These are phyloP conservation scores for Scartelaos histophorus DNA, from an alignment of 2,113 vertebrate genomes.

Conservation along the genomic window DNA sequence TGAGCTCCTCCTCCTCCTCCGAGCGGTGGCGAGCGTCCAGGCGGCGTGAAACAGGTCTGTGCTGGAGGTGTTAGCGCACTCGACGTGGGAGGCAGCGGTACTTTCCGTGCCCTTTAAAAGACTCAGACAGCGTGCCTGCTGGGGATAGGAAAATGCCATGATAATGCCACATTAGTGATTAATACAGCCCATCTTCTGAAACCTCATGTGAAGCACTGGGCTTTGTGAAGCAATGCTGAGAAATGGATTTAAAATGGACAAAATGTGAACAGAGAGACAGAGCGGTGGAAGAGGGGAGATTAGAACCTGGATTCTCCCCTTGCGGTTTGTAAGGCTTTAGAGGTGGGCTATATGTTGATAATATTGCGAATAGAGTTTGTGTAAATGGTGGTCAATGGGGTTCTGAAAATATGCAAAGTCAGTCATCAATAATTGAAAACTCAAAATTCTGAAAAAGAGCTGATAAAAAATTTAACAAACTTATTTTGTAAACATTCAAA, in stretches of 20 bases:
- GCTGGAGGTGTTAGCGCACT: conserved; percentile 30
- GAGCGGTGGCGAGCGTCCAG: conserved; percentile 48
- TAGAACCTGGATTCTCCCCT: conserved; percentile 23
- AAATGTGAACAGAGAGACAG: conserved; percentile 32
- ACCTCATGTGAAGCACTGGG: conserved; percentile 32
- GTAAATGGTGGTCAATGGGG: no score
- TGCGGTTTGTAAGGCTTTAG: conserved; percentile 10
- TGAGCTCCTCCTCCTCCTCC: conserved; percentile 40
- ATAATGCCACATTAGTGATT: conserved; percentile 58
- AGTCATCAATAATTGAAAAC: no score
- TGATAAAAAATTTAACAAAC: no score
- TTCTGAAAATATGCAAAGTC: no score
- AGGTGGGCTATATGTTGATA: no score
- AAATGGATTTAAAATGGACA: conserved; percentile 35
- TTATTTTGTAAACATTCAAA: no score
- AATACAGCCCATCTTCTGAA: conserved; percentile 48
- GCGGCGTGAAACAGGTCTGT: conserved; percentile 51
- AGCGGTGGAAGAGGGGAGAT: conserved; percentile 12
- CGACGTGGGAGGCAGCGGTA: conserved; percentile 41
- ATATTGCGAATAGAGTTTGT: no score
- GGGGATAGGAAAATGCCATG: conserved; percentile 47
- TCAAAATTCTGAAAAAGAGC: no score
- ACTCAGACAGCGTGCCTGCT: conserved; percentile 44
- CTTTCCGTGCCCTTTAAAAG: conserved; percentile 57
- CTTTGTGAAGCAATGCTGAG: conserved; percentile 30